Evolutionary conservation across 2,113 vertebrate species (phyloP), one percentile per base, ranked within the genome.

Genomic region (Peromyscus polionotus): DNA sequence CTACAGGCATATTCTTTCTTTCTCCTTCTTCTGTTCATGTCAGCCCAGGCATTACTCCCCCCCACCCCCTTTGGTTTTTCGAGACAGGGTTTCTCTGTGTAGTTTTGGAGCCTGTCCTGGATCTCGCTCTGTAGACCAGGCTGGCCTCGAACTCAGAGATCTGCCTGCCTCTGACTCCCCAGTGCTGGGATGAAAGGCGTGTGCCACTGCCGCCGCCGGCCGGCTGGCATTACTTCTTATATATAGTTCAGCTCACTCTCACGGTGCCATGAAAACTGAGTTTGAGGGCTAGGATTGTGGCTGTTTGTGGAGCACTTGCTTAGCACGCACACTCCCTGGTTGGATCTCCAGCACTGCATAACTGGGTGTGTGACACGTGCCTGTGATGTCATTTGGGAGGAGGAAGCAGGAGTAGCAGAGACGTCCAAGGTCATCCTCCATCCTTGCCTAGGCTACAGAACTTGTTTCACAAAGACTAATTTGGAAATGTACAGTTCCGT

Each of bases 401-500:
- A 42, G 22, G 57, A 42, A 57, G 80, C 80, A 63, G n/a, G 39
- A 65, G 39, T 1, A 45, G 16, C 83, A 65, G 59, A 59, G 54
- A 85, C 10, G 61, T 65, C 33, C 28, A 85, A 65, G 39, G 83
- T 45, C 39, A 85, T 65, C 61, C 9, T 85, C 8, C 83, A 85
- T 20, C 26, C 16, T 65, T 65, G 26, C 14, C 59, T 85, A 26
- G 14, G 83, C 83, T 65, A 65, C 26, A 85, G 39, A 33, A 31
- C 16, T 28, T 65, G 81, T 65, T 42, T 65, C 83, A 85, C 39
- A 65, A 86, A 33, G 61, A 33, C 7, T 72, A 61, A 61, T 89
- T 17, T 36, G 91, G 39, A 85, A 92, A 77, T 93, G 67, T 87
- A 75, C 22, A 73, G 90, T 96, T 97, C 91, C 84, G 77, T 87